A percentile compares a stretch with the other conserved stretches of the same genome.
Conservation (phyloP, 2,888 invertebrate genomes). For the Melikaiella ostensackeni region DNA sequence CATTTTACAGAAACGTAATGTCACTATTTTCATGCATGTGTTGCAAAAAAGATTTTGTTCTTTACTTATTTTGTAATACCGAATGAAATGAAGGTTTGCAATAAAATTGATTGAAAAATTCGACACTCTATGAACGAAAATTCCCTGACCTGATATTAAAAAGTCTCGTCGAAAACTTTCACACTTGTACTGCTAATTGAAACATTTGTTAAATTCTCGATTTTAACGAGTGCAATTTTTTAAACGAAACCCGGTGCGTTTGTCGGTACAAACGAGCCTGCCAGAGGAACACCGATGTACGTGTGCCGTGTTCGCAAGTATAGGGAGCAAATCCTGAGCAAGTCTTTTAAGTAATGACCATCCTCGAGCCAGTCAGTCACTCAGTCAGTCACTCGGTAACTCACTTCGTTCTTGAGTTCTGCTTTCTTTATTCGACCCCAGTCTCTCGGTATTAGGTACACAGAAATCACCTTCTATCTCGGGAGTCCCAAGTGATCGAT, state of each 20-base stretch:
- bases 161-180: constrained; percentile 18
- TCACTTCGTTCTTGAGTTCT: constrained; percentile 45
- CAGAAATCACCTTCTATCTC: neutral
- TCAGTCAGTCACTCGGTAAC: constrained; percentile 49
- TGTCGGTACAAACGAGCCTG: constrained; percentile 44
- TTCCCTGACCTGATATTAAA: neutral
- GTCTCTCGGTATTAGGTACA: constrained; percentile 13
- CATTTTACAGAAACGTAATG: too few relatives aligned
- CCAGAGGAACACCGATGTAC: constrained; percentile 43
- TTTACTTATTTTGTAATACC: neutral
- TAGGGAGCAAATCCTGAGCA: constrained; percentile 56
- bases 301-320: constrained; percentile 46
- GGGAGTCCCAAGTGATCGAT: constrained; percentile 7
- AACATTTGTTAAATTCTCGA: constrained; percentile 30
- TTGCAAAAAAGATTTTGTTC: too few relatives aligned
- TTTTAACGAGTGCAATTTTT: constrained; percentile 8
- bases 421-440: constrained; percentile 32
- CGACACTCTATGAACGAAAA: neutral
- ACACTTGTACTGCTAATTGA: constrained; percentile 25
- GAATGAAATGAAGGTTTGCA: neutral
- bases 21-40: too few relatives aligned
- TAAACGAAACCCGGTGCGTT: constrained; percentile 32
- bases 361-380: constrained; percentile 54
- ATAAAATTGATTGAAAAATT: neutral
- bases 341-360: constrained; percentile 58